phyloP scores from a whole-genome alignment of 2,797 vertebrate species.

The Pyrrhura leucotis region DNA sequence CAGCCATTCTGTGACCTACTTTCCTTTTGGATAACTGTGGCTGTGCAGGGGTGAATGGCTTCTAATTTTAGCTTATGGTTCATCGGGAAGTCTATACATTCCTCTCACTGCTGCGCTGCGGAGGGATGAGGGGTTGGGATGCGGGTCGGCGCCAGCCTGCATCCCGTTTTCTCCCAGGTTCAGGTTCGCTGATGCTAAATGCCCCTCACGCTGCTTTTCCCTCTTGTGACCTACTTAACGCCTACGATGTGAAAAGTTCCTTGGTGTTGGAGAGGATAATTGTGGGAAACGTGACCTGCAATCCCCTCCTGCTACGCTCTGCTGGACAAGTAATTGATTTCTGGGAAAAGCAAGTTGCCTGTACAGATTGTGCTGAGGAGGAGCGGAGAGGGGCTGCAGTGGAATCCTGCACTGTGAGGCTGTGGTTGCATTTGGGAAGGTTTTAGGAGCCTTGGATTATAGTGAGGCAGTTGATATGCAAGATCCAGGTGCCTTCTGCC shows the following conservation, averaged over 20 bases:
- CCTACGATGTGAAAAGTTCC: neutral
- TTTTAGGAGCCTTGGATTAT: neutral
- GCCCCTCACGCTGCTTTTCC: neutral
- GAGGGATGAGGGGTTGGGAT: neutral
- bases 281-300: slow-evolving; percentile 41
- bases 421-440: neutral
- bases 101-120: neutral
- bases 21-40: slow-evolving; percentile 63
- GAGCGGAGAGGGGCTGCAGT: neutral
- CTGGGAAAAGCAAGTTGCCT: neutral
- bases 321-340: slow-evolving; percentile 50
- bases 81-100: slow-evolving; percentile 2
- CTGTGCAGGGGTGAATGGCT: slow-evolving; percentile 60
- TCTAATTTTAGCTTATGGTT: slow-evolving; percentile 68
- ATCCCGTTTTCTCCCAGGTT: neutral
- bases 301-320: slow-evolving; percentile 24
- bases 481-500: neutral
- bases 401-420: neutral
- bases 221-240: neutral
- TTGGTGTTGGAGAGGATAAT: neutral
- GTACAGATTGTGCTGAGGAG: neutral
- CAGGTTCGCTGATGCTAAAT: neutral
- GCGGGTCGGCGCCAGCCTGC: accelerated
- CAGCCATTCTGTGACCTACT: slow-evolving; percentile 64
- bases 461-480: neutral